Percentiles rank a stretch among this genome's conserved stretches.
Evolutionary conservation across 2,888 invertebrate species (phyloP).

Genomic region (Ormyrus nitidulus): DNA sequence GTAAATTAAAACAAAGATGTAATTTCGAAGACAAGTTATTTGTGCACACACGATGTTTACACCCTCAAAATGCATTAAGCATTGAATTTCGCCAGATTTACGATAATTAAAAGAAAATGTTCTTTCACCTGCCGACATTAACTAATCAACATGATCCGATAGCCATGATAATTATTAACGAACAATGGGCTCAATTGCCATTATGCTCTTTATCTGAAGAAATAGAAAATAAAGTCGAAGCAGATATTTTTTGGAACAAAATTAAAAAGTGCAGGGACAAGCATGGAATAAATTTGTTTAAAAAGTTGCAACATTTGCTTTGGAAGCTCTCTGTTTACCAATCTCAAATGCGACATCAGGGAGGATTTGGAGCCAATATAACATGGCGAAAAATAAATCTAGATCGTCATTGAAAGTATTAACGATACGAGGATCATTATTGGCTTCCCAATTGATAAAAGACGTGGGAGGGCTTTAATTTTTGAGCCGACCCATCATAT

Average conservation of each 20-base stretch:
- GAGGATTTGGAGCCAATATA: constrained; percentile 6
- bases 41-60: neutral
- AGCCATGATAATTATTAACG: no score
- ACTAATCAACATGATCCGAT: no score
- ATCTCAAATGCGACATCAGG: constrained; percentile 18
- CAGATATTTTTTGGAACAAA: neutral
- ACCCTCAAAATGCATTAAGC: neutral
- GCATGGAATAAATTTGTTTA: neutral
- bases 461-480: neutral
- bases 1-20: neutral
- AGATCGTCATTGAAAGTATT: neutral
- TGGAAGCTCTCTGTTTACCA: constrained; percentile 8
- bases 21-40: neutral
- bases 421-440: neutral
- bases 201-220: no score
- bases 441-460: constrained; percentile 3
- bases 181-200: no score
- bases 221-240: no score
- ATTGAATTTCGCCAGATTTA: neutral
- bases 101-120: neutral
- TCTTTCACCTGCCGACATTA: neutral
- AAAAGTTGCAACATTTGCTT: constrained; percentile 9
- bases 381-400: neutral
- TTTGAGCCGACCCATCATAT: neutral
- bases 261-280: neutral